phyloP scores from a whole-genome alignment of 2,888 invertebrate species.

The Andrena flavipes region DNA sequence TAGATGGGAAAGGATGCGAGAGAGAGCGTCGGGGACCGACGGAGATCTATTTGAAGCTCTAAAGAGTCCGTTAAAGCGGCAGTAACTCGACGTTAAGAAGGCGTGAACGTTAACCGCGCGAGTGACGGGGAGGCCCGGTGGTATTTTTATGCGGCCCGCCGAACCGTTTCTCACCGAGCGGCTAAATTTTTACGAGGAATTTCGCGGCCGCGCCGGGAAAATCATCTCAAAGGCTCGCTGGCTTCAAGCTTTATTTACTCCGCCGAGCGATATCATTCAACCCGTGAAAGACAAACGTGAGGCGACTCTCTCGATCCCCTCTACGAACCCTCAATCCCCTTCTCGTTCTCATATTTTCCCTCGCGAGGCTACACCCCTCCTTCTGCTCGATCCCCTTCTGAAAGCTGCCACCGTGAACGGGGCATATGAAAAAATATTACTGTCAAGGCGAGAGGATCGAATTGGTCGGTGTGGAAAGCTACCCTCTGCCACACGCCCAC shows the following conservation, averaged over 20 bases:
- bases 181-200: constrained; percentile 59
- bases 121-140: constrained; percentile 64
- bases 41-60: constrained; percentile 81
- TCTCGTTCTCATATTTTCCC: background rate
- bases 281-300: constrained; percentile 23
- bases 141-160: constrained; percentile 76
- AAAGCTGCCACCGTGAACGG: background rate
- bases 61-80: constrained; percentile 82
- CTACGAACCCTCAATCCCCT: background rate
- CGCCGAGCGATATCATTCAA: constrained; percentile 28
- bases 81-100: constrained; percentile 80
- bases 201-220: constrained; percentile 11
- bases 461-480: too few species aligned
- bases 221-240: constrained; percentile 4
- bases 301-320: background rate
- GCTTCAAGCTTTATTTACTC: constrained; percentile 27
- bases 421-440: background rate
- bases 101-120: constrained; percentile 72
- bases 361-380: background rate
- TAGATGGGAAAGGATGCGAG: constrained; percentile 48
- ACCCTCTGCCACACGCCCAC: too few species aligned
- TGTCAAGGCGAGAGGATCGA: too few species aligned
- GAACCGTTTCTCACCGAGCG: constrained; percentile 59
- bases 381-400: background rate
- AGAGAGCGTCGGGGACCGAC: constrained; percentile 38